A percentile compares a stretch with the other conserved stretches of the same genome.
phyloP scores from a whole-genome alignment of 23 tunicate genomes.

The Ascidia mentula region DNA sequence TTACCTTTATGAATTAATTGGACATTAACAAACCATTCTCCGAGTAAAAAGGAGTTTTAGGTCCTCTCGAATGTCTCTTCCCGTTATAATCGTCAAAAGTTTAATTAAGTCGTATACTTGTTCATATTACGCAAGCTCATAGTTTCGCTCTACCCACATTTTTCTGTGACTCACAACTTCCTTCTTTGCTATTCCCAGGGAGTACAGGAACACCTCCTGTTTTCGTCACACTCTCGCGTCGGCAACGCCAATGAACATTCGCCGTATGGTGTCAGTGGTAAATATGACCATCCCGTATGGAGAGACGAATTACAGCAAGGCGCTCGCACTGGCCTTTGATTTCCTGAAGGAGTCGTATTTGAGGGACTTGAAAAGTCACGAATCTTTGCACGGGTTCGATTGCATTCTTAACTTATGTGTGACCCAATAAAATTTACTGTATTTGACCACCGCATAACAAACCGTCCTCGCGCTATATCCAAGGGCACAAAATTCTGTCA shows the following conservation, averaged over 20 bases:
- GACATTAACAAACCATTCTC: no score
- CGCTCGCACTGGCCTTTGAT: slow-evolving; percentile 62
- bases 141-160: no score
- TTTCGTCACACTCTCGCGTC: slow-evolving; percentile 44
- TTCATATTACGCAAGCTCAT: no score
- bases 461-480: no score
- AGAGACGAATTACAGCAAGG: slow-evolving; percentile 65
- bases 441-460: no score
- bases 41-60: no score
- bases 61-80: no score
- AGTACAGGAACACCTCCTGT: slow-evolving; percentile 19
- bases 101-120: no score
- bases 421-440: not conserved
- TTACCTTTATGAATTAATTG: no score
- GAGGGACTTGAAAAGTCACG: slow-evolving; percentile 35
- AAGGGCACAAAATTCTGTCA: no score
- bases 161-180: no score
- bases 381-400: slow-evolving; percentile 7
- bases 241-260: slow-evolving; percentile 74
- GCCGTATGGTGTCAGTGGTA: slow-evolving; percentile 37
- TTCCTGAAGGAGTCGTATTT: slow-evolving; percentile 45
- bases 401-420: not conserved
- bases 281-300: slow-evolving; percentile 48
- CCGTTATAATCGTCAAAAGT: no score
- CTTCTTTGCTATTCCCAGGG: not conserved